Conservation (phyloP, 1,140 invertebrate genomes). For the Calosoma granatense region DNA sequence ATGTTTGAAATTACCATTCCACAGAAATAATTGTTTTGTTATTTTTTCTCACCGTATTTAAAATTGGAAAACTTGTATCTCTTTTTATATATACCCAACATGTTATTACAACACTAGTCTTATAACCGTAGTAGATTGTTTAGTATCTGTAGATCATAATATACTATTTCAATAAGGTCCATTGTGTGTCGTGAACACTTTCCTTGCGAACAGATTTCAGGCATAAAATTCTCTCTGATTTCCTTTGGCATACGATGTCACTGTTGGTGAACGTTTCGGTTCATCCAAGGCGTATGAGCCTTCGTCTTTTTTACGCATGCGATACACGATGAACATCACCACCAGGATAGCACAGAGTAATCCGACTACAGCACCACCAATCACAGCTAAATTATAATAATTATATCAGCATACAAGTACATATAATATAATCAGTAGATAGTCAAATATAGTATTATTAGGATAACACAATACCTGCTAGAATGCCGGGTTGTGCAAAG, state of each 20-base stretch:
- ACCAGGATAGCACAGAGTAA: slow-evolving; percentile 94
- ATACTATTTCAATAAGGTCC: neutral
- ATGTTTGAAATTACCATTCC: too few species aligned
- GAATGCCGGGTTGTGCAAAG: slow-evolving; percentile 87
- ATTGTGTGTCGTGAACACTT: neutral
- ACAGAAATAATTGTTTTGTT: neutral
- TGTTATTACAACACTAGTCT: too few species aligned
- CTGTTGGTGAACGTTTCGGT: slow-evolving; percentile 83
- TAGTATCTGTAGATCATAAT: neutral
- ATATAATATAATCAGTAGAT: too few species aligned
- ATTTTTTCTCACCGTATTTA: neutral
- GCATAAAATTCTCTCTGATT: slow-evolving; percentile 91
- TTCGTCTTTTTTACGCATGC: slow-evolving; percentile 99
- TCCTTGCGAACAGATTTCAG: slow-evolving; percentile 49
- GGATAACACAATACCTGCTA: slow-evolving; percentile 61
- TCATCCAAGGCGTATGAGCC: slow-evolving; percentile 97
- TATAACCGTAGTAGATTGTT: too few species aligned
- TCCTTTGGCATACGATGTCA: slow-evolving; percentile 80
- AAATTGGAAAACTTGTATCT: neutral
- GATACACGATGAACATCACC: slow-evolving; percentile 98
- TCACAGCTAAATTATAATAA: slow-evolving; percentile 69
- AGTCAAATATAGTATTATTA: too few species aligned
- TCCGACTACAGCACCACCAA: slow-evolving; percentile 95
- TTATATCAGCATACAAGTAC: too few species aligned
- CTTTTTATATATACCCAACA: neutral